Percentiles rank a stretch among this genome's conserved stretches.
phyloP scores from a whole-genome alignment of 2,113 vertebrate species.

The Noctilio leporinus region DNA sequence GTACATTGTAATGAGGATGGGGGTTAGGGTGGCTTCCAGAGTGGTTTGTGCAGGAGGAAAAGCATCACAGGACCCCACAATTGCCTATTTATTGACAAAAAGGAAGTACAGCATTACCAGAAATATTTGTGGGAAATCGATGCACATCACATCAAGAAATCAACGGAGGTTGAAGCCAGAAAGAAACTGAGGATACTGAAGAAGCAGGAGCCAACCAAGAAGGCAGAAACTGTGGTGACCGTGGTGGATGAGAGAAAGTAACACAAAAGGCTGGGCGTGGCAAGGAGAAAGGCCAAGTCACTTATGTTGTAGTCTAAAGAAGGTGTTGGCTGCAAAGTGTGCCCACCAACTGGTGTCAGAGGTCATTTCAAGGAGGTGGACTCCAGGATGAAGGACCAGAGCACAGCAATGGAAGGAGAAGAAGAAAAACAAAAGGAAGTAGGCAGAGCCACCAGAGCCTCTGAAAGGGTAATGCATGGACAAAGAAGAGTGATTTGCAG shows the following conservation, averaged over 20 bases:
- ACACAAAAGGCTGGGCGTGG: constrained; percentile 93
- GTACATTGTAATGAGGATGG: constrained; percentile 86
- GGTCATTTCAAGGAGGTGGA: constrained; percentile 95
- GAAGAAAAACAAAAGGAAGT: constrained; percentile 73
- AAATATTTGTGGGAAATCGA: constrained; percentile 93
- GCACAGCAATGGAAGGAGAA: constrained; percentile 86
- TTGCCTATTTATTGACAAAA: constrained; percentile 83
- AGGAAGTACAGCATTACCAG: constrained; percentile 91
- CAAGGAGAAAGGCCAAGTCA: constrained; percentile 93
- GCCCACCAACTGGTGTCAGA: constrained; percentile 88
- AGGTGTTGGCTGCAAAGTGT: constrained; percentile 86
- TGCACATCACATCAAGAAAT: constrained; percentile 92
- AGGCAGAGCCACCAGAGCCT: neutral
- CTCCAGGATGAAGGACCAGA: constrained; percentile 90
- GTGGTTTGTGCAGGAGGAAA: constrained; percentile 93
- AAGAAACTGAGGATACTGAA: constrained; percentile 95
- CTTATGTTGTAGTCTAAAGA: constrained; percentile 92
- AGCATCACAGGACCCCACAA: constrained; percentile 85
- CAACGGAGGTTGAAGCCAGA: constrained; percentile 95
- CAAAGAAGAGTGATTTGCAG: accelerated
- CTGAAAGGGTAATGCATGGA: neutral
- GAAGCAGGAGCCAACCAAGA: constrained; percentile 95
- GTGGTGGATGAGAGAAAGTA: constrained; percentile 92
- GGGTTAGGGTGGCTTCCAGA: constrained; percentile 87
- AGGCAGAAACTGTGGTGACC: constrained; percentile 92